Percentiles rank a stretch among this genome's conserved stretches.
Evolutionary conservation across 2,113 vertebrate species (phyloP).

Genomic region (Paralichthys olivaceus): DNA sequence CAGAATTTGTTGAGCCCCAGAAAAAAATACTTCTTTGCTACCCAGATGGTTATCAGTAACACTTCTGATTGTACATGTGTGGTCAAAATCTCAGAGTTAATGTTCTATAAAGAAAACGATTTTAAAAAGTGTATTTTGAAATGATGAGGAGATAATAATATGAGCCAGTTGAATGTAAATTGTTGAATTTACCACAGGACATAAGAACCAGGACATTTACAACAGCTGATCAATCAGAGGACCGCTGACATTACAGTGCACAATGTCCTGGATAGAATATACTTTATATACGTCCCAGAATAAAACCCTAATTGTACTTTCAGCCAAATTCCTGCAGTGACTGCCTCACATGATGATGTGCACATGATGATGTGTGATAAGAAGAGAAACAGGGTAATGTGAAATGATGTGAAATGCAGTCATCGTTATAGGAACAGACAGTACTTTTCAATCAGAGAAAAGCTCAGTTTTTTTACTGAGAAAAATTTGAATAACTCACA

Average conservation of each 20-base stretch:
- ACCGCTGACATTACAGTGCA: neutral
- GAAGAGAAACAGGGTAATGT: constrained; percentile 24
- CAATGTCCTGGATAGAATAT: neutral
- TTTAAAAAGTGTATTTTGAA: neutral
- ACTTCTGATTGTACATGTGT: neutral
- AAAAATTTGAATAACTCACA: too few relatives aligned
- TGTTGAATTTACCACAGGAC: neutral
- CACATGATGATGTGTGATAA: constrained; percentile 35
- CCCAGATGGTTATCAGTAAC: neutral
- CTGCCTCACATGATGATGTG: constrained; percentile 13
- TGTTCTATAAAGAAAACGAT: neutral
- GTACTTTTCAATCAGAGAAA: neutral
- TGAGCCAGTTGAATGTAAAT: neutral
- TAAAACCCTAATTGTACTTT: constrained; percentile 22
- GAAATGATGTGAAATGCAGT: constrained; percentile 30
- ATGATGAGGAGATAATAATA: neutral
- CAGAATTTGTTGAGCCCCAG: neutral
- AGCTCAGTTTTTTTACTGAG: neutral
- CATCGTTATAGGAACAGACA: neutral
- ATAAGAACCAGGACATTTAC: neutral
- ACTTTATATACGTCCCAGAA: neutral
- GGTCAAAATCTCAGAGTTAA: neutral
- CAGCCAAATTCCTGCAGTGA: constrained; percentile 7
- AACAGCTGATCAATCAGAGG: neutral
- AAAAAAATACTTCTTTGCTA: neutral